Conservation (phyloP, 2,888 invertebrate genomes). For the Drosophila colorata region DNA sequence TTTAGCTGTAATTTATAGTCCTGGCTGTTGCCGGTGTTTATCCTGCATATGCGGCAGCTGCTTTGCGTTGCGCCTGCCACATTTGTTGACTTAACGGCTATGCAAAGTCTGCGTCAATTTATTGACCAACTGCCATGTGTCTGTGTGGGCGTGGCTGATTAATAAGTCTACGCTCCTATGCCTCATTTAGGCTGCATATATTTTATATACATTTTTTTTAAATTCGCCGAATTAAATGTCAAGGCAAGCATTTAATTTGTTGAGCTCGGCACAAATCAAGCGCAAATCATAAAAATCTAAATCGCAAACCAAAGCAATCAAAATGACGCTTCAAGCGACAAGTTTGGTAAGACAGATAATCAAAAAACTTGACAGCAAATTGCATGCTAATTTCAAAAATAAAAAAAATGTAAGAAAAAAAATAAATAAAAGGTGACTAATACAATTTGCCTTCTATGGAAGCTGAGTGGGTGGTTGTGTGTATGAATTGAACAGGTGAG, state of each 20-base stretch:
- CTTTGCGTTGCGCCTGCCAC: conserved; percentile 26
- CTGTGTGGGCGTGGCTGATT: conserved; percentile 46
- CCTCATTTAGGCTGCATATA: conserved; percentile 20
- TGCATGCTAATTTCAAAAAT: conserved; percentile 45
- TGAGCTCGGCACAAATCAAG: conserved; percentile 49
- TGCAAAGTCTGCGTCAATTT: conserved; percentile 75
- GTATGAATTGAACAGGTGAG: too few species aligned
- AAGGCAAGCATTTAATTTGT: conserved; percentile 49
- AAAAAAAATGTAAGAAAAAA: not conserved
- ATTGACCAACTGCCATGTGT: conserved; percentile 52
- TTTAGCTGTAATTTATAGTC: conserved; percentile 74
- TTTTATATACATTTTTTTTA: conserved; percentile 5
- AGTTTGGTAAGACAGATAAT: conserved; percentile 42
- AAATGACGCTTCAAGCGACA: conserved; percentile 50
- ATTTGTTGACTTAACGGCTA: conserved; percentile 74
- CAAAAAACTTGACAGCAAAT: conserved; percentile 23
- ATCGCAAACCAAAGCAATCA: conserved; percentile 29
- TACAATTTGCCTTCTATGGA: conserved; percentile 7
- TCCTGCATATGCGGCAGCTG: conserved; percentile 34
- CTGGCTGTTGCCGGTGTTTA: conserved; percentile 26
- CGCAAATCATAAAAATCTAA: conserved; percentile 16
- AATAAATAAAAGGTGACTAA: conserved; percentile 32
- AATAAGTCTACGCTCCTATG: conserved; percentile 38
- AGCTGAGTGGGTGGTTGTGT: not conserved
- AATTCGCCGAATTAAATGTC: conserved; percentile 33